Conservation (phyloP, 2,888 invertebrate genomes). For the Halictus quadricinctus region DNA sequence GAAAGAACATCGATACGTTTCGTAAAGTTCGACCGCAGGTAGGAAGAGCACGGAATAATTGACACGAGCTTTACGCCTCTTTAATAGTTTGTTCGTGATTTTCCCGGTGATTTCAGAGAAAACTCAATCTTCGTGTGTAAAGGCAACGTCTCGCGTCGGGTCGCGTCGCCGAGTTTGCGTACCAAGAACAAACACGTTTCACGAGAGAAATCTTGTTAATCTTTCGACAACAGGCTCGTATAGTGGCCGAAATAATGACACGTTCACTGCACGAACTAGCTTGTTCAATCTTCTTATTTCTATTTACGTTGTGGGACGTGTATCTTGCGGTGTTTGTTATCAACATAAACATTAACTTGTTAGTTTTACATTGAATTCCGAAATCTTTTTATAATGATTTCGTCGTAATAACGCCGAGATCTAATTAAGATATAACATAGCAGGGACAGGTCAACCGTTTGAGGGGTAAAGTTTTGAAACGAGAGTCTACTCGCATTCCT, state of each 20-base stretch:
- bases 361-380: background rate
- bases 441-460: background rate
- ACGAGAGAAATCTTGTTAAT: constrained; percentile 72
- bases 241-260: constrained; percentile 25
- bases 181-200: constrained; percentile 61
- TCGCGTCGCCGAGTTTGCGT: constrained; percentile 52
- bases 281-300: background rate
- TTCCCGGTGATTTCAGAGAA: constrained; percentile 10
- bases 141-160: constrained; percentile 20
- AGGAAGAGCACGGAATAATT: background rate
- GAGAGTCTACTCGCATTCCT: constrained; percentile 36
- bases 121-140: constrained; percentile 35
- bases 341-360: background rate
- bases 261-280: background rate
- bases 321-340: background rate
- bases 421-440: constrained; percentile 1
- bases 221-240: constrained; percentile 70
- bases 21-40: too few relatives aligned
- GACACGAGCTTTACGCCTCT: background rate
- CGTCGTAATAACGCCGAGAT: background rate
- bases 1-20: too few relatives aligned
- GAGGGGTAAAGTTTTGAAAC: constrained; percentile 12
- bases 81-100: constrained; percentile 24
- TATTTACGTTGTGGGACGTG: background rate
- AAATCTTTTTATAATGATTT: background rate